Conservation (phyloP, 2,888 invertebrate genomes). For the Cryptus armator region DNA sequence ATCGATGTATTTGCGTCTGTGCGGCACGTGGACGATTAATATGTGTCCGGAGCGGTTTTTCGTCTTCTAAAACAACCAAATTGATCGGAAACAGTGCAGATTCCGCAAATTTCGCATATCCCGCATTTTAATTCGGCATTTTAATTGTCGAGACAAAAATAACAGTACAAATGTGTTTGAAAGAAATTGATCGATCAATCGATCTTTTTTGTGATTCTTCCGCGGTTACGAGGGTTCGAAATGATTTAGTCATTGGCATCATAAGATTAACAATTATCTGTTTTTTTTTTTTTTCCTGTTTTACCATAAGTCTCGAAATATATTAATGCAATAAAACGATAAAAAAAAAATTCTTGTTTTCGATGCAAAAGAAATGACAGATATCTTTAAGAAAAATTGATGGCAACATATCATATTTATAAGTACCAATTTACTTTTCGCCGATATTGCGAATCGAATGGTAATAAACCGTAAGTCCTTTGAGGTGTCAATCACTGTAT, state of each 20-base stretch:
- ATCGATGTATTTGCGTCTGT: background rate
- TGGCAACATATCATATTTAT: background rate
- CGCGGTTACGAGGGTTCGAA: no score
- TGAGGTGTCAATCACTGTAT: constrained; percentile 2
- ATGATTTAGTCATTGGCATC: no score
- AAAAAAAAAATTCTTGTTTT: background rate
- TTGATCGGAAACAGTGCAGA: no score
- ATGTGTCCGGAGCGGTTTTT: background rate
- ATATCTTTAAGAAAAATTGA: background rate
- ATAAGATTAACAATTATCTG: no score
- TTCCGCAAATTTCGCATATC: no score
- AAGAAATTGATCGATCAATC: background rate
- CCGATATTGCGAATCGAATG: background rate
- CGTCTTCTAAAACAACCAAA: background rate
- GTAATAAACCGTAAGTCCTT: background rate
- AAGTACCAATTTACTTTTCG: background rate
- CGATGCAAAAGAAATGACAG: background rate
- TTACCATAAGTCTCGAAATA: no score
- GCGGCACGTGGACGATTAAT: background rate
- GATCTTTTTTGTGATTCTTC: no score
- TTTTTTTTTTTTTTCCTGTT: no score
- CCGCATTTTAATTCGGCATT: no score
- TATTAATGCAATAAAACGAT: background rate
- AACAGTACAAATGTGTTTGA: background rate
- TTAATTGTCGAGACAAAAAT: background rate